phyloP scores from a whole-genome alignment of 2,113 vertebrate genomes.

The Empidonax traillii region DNA sequence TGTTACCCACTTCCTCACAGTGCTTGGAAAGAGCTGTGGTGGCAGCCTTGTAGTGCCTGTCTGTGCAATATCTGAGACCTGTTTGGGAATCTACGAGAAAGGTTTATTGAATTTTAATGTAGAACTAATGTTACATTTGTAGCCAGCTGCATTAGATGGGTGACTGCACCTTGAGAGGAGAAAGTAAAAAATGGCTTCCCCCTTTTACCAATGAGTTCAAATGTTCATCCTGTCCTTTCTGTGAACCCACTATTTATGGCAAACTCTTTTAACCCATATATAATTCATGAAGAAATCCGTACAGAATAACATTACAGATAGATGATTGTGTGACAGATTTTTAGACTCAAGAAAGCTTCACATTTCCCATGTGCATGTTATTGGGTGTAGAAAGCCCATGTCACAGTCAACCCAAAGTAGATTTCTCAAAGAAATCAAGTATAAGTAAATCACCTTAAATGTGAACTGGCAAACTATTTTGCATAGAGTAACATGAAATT shows the following conservation, averaged over 20 bases:
- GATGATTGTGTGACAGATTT: conserved; percentile 65
- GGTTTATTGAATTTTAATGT: conserved; percentile 72
- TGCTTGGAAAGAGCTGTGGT: neutral
- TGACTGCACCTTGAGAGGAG: conserved; percentile 64
- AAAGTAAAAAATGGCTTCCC: conserved; percentile 59
- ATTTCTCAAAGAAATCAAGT: neutral
- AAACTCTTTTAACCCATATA: conserved; percentile 80
- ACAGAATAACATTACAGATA: conserved; percentile 69
- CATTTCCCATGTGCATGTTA: neutral
- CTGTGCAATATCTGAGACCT: conserved; percentile 29
- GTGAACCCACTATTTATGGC: conserved; percentile 77
- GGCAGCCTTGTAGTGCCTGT: neutral
- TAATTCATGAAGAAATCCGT: conserved; percentile 78
- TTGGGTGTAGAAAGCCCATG: neutral
- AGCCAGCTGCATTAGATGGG: conserved; percentile 44
- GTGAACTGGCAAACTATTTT: neutral
- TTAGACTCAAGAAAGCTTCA: conserved; percentile 54
- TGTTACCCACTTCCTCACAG: neutral
- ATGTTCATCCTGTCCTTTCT: conserved; percentile 79
- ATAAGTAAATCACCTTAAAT: neutral
- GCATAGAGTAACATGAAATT: neutral
- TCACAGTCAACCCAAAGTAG: neutral
- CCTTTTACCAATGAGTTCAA: conserved; percentile 69
- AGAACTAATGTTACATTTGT: conserved; percentile 64
- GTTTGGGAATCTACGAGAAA: conserved; percentile 42